Evolutionary conservation across 1,140 invertebrate species (phyloP).

Genomic region (Ladona fulva): DNA sequence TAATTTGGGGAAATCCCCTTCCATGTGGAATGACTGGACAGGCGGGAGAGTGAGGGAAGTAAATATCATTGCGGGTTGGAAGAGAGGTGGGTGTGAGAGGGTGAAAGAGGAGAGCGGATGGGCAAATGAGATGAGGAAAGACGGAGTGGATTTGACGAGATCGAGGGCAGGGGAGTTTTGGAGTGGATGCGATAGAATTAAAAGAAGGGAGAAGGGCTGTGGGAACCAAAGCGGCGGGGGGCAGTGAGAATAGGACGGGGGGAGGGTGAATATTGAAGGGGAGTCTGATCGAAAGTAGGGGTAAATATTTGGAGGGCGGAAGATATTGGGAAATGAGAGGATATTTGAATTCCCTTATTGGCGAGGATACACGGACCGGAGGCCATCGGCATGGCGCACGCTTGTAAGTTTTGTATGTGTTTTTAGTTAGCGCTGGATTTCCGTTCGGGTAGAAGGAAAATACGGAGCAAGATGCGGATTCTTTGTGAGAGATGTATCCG

Average conservation of each 20-base stretch:
- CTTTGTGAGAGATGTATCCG: too few species aligned
- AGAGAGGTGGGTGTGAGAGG: neutral
- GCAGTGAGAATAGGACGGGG: neutral
- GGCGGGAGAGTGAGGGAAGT: neutral
- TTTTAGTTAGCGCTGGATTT: too few species aligned
- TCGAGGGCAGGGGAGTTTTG: too few species aligned
- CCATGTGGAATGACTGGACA: neutral
- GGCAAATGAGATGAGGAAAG: neutral
- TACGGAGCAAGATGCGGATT: too few species aligned
- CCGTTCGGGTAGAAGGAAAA: too few species aligned
- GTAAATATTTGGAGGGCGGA: neutral
- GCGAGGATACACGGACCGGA: neutral
- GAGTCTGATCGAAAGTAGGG: neutral
- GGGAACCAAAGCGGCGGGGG: neutral
- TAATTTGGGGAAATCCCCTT: too few species aligned
- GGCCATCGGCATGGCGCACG: too few species aligned
- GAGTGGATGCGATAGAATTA: too few species aligned
- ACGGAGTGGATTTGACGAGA: neutral
- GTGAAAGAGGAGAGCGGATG: neutral
- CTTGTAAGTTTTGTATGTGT: too few species aligned
- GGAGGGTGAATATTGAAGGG: neutral
- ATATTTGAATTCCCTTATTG: neutral
- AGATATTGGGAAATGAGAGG: neutral
- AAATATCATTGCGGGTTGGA: neutral
- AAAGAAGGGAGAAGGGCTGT: neutral